Evolutionary conservation across 2,113 vertebrate genomes (phyloP).

Genomic region (Microtus pennsylvanicus): DNA sequence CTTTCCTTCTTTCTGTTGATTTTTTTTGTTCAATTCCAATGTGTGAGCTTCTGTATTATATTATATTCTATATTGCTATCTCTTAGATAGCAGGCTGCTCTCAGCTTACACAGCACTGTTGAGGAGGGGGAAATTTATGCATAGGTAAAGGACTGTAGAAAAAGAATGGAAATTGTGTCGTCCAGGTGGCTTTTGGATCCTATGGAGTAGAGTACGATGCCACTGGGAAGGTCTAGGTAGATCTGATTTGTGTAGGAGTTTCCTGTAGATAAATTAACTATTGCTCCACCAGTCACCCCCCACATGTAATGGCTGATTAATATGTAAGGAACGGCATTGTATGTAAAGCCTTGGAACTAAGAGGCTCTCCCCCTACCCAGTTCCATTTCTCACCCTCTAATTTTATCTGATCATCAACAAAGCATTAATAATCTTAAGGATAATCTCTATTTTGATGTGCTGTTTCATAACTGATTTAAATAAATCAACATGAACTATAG

Average conservation of each 20-base stretch:
- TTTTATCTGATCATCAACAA: constrained; percentile 90
- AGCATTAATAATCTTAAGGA: constrained; percentile 93
- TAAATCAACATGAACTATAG: constrained; percentile 99
- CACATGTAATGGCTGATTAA: constrained; percentile 88
- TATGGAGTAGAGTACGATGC: neutral
- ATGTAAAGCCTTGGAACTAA: constrained; percentile 91
- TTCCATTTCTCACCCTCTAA: constrained; percentile 82
- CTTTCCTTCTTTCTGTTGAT: neutral
- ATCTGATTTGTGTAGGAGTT: constrained; percentile 82
- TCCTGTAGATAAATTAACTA: constrained; percentile 88
- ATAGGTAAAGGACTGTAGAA: constrained; percentile 70
- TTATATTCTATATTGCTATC: neutral
- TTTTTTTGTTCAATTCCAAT: neutral
- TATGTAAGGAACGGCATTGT: constrained; percentile 87
- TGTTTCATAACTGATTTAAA: constrained; percentile 99
- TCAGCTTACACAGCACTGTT: constrained; percentile 82
- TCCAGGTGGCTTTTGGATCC: constrained; percentile 75
- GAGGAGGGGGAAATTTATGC: constrained; percentile 78
- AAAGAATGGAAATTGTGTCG: constrained; percentile 53
- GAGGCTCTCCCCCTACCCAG: constrained; percentile 87
- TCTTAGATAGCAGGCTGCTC: constrained; percentile 44
- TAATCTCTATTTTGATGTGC: constrained; percentile 99
- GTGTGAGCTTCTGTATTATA: neutral
- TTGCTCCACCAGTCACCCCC: constrained; percentile 85
- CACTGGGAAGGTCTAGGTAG: constrained; percentile 75